Evolutionary conservation across 2,888 invertebrate genomes (phyloP), one percentile per base, ranked within the genome.

Genomic region (Embidobia sp.): DNA sequence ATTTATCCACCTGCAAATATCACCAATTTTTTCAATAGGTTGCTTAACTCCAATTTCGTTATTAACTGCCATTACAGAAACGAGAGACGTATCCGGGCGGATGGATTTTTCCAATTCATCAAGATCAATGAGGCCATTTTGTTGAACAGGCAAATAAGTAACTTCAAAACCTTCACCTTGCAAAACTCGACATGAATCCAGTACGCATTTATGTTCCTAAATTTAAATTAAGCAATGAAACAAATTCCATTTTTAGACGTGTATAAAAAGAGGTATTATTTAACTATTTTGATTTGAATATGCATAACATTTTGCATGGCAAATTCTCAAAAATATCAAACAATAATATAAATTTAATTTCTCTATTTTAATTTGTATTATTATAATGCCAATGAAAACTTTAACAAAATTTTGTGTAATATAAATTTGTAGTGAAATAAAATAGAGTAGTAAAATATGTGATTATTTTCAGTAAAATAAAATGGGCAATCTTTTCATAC

Each of bases 41-140:
- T 99, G 99, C 85, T 91, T 93, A 0, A 99, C 98, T 76, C 98
- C 99, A 88, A 99, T 99, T 92, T 99, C 99, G 92, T 99, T 99
- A 91, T 99, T 99, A 0, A 99, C 96, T 13, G 95, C 92, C 99
- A 99, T 99, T 48, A 99, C 93, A 1, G 99, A 98, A 1, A 99
- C 98, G 35, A 99, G 90, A 48, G 95, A 94, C 4, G 99, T 99
- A 81, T 98, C 95, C 4, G 97, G 94, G 18, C 95, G 95, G 6
- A 99, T 94, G 0, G 95, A 92, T 78, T 93, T 91, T 85, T 97
- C 96, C 46, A 99, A 90, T 55, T 94, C 92, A 87, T 95, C 91
- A 80, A 99, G 84, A 84, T 94, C 93, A 79, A 99, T 94, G 15
- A 98, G 92, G 7, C 96, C 96, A 91, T 97, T 97, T 69, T 91